These are phyloP conservation scores for Thymelicus acteon DNA, from an alignment of 2,888 invertebrate genomes.

Conservation along the genomic window DNA sequence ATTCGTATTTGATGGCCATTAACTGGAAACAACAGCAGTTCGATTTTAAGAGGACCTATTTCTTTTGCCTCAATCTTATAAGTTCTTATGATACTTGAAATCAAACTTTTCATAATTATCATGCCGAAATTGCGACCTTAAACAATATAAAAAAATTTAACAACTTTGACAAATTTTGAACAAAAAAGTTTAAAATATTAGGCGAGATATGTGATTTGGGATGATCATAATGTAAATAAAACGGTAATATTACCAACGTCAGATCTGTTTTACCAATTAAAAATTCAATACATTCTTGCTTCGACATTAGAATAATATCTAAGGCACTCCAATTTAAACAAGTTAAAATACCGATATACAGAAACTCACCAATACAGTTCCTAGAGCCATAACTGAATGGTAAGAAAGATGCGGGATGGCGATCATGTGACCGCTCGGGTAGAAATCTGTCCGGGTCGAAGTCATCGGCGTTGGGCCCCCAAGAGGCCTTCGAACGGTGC, in stretches of 20 bases:
- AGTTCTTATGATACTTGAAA: constrained; percentile 63
- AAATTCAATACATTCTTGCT: too few species aligned
- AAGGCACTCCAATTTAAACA: too few species aligned
- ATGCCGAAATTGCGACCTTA: constrained; percentile 75
- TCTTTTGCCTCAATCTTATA: constrained; percentile 65
- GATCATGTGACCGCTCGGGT: constrained; percentile 71
- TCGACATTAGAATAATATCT: too few species aligned
- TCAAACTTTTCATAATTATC: constrained; percentile 70
- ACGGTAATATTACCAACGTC: too few species aligned
- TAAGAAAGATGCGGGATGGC: constrained; percentile 76
- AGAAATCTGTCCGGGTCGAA: constrained; percentile 87
- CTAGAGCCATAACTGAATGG: constrained; percentile 80
- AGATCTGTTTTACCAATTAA: too few species aligned
- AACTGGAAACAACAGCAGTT: constrained; percentile 69
- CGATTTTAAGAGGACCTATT: constrained; percentile 68
- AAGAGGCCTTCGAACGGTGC: constrained; percentile 79
- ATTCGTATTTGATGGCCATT: constrained; percentile 68
- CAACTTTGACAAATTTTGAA: not conserved
- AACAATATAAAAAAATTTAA: constrained; percentile 36
- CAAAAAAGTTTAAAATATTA: not conserved
- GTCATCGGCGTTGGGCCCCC: constrained; percentile 82
- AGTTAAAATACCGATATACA: not conserved
- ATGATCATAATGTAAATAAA: too few species aligned
- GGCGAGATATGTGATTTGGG: too few species aligned
- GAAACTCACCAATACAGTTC: constrained; percentile 71